Evolutionary conservation across 1,140 invertebrate genomes (phyloP), one percentile per base, ranked within the genome.

Genomic region (Pseudomyrmex gracilis): DNA sequence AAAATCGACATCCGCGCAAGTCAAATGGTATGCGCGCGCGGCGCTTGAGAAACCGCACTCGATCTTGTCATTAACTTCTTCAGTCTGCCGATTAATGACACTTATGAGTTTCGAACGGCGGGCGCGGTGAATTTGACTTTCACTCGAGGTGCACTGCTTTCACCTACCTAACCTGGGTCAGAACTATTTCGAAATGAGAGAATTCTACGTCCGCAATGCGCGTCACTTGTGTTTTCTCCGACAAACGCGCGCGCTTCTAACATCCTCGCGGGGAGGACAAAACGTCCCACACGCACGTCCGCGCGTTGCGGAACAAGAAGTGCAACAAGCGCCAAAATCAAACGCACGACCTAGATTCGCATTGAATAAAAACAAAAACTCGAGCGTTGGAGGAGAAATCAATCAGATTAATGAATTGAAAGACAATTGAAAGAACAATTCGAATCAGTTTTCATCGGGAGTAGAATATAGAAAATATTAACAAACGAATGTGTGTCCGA

Each of bases 121-220:
- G 55, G 22, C 2, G 24, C 24, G 20, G 86, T 60, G 53, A 78
- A 85, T 89, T 85, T 85, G 73, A 89, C 87, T 88, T 88, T 88
- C 87, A 88, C 86, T 82, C 58, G 43, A 12, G 12, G 15, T 73
- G 78, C 84, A 88, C 51, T 76, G 85, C 87, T 89, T 89, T 88
- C 87, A 85, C 87, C 57, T 9, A 10, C 2, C 2, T 63, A 49
- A 7, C 15, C 10, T 60, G 17, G 24, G 63, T 57, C 64, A 68
- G 60, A 83, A 74, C 58, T 45, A 88, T 88, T 83, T 88, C 83
- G 78, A 85, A 89, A 88, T 34, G 51, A 85, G 51, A 85, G 57
- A 80, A 20, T 43, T 71, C 10, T 9, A 10, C 7, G 13, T 17
- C n/a, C 15, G 49, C 17, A 61, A 77, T 43, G 67, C 22, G 24